Conservation (phyloP, 2,888 invertebrate genomes). For the Trissonchulus sp. region DNA sequence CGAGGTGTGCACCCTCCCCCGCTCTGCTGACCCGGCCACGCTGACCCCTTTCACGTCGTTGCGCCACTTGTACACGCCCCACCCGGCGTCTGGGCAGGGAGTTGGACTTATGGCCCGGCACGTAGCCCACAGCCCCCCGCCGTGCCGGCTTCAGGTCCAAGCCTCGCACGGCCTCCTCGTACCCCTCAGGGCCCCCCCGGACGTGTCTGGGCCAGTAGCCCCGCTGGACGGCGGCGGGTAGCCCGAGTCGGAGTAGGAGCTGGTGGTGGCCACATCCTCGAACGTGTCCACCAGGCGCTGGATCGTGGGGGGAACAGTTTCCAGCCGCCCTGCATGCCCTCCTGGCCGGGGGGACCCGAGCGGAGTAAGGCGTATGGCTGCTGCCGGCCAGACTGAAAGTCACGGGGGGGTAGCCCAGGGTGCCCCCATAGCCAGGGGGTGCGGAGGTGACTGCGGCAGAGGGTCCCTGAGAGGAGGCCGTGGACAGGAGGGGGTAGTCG, state of each 20-base stretch:
- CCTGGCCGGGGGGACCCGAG: too few relatives aligned
- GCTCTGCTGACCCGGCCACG: slow-evolving; percentile 57
- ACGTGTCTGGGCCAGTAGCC: too few relatives aligned
- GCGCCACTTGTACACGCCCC: slow-evolving; percentile 46
- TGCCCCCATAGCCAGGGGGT: neutral
- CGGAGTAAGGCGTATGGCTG: neutral
- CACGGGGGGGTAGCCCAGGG: too few relatives aligned
- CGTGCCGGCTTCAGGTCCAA: slow-evolving; percentile 6
- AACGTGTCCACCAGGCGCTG: slow-evolving; percentile 20
- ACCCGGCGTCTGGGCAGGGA: slow-evolving; percentile 40
- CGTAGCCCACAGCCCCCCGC: neutral
- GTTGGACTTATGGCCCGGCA: slow-evolving; percentile 30
- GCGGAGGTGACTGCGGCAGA: neutral
- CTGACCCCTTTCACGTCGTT: slow-evolving; percentile 43
- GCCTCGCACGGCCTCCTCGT: too few relatives aligned
- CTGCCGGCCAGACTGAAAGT: too few relatives aligned
- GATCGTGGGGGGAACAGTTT: slow-evolving; percentile 19
- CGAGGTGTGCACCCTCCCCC: slow-evolving; percentile 59
- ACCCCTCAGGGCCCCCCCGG: too few relatives aligned
- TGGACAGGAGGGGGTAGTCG: neutral
- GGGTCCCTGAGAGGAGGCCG: neutral
- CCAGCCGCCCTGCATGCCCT: neutral
- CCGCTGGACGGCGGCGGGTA: too few relatives aligned
- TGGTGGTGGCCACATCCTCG: neutral
- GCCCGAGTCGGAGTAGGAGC: slow-evolving; percentile 19